Base-by-base conservation (phyloP, 2,888 invertebrate species). In the Tribolium freemani region DNA sequence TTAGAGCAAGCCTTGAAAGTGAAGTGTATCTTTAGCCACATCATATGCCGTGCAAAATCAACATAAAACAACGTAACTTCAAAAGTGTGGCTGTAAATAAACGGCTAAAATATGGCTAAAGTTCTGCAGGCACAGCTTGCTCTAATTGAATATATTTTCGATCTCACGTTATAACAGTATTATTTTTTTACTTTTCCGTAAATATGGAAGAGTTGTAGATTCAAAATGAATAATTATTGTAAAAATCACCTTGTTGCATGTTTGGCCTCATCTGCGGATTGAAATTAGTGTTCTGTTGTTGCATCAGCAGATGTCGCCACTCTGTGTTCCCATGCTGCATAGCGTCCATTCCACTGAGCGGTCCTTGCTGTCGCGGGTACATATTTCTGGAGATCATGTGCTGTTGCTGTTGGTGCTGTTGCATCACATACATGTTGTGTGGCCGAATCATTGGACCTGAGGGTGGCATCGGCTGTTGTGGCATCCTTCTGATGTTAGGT, bases 381-480 rank as follows among this genome's bases (percentile, higher is more conserved):
- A 88, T 88, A 6, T 86, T 86, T 38, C 87, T 80, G 31, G 80
- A 73, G 72, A 79, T 80, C 84, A 87, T 85, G 83, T 88, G 86
- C 83, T 88, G 88, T 53, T 91, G 88, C 84, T 86, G 68, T 85
- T 86, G 76, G 26, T 88, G 89, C 79, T 88, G 87, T 69, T 88
- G 89, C 80, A 90, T 88, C 88, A 90, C 88, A 75, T 89, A 90
- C 88, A 89, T 88, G 77, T 89, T 89, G 84, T 90, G 91, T 1
- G 91, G 90, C 75, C 92, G 88, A 89, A 92, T 91, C 92, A 92
- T 92, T 3, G 91, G 91, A 76, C 91, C 92, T 54, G 92, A 91
- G 10, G 92, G 92, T 26, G 92, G 92, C 87, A 92, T 92, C 0
- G 91, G 90, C 78, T 92, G 92, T 82, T 93, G 93, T n/a, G 91